Base-by-base conservation (phyloP, 2,797 vertebrate genomes). In the Pteronotus mesoamericanus region DNA sequence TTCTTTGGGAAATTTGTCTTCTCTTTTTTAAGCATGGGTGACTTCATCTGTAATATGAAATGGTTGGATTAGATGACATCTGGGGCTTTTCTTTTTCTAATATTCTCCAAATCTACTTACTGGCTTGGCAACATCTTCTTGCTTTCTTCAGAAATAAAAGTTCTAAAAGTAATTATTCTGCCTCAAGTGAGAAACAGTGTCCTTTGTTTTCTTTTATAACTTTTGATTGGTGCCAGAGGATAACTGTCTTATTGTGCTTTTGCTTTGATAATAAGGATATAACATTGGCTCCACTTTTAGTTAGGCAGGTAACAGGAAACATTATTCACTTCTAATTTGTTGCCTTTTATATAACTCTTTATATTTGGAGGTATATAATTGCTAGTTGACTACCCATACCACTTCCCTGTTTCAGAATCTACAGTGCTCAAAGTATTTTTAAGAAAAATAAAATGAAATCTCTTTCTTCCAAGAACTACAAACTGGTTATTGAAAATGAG, bases 121-220 rank as follows among this genome's bases (percentile, higher is more conserved):
- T 85, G 89, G 22, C 8, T 86, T 97, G 32, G 48, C 37, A 88
- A 22, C 21, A 69, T 64, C 15, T n/a, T 87, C 64, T 95, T 80
- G 34, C 19, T 96, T 87, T 88, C 91, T 95, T 91, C 93, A 91
- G 64, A 89, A 77, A 51, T 59, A n/a, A 59, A 61, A 88, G 32
- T 83, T 64, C 26, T 83, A 29, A 74, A 55, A 69, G 19, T 83
- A 48, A 89, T 69, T 84, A 29, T 86, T 93, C 18, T 94, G 37
- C 42, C 39, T 92, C 66, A 91, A 75, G 68, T 89, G 46, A 85
- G 68, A 92, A 89, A 66, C 6, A 51, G 14, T 44, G 14, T 26
- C 32, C 24, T 59, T 18, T 39, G 16, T 92, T 86, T 72, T 92
- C 42, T 86, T 87, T 84, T 75, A 64, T 75, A 66, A 79, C 29